Evolutionary conservation across 2,113 vertebrate genomes (phyloP).

Genomic region (Pygoscelis adeliae): DNA sequence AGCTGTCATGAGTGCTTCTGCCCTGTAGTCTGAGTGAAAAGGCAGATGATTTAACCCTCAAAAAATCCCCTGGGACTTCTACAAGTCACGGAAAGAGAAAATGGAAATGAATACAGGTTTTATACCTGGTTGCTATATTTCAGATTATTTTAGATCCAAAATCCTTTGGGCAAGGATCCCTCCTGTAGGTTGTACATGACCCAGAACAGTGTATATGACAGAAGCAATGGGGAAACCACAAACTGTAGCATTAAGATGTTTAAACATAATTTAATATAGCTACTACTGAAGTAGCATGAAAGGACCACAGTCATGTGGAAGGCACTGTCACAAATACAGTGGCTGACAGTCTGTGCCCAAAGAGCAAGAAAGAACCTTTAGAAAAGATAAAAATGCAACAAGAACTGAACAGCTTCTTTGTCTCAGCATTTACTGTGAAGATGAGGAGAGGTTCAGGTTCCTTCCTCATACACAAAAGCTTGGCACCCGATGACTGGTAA

Average conservation of each 20-base stretch:
- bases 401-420: background rate
- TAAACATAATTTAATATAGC: background rate
- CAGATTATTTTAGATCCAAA: background rate
- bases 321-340: background rate
- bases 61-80: background rate
- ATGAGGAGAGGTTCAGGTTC: background rate
- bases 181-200: background rate
- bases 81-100: background rate
- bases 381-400: background rate
- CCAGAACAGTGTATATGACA: background rate
- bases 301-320: background rate
- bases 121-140: background rate
- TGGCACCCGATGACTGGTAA: background rate
- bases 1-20: background rate
- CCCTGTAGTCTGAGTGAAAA: background rate
- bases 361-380: background rate
- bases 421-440: background rate
- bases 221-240: background rate
- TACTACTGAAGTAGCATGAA: background rate
- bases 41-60: background rate
- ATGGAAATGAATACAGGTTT: background rate
- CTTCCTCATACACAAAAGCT: background rate
- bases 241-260: background rate
- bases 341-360: background rate
- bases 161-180: background rate